A percentile compares a stretch with the other conserved stretches of the same genome.
Conservation (phyloP, 1,140 invertebrate species). For the Leptinotarsa lineolata region DNA sequence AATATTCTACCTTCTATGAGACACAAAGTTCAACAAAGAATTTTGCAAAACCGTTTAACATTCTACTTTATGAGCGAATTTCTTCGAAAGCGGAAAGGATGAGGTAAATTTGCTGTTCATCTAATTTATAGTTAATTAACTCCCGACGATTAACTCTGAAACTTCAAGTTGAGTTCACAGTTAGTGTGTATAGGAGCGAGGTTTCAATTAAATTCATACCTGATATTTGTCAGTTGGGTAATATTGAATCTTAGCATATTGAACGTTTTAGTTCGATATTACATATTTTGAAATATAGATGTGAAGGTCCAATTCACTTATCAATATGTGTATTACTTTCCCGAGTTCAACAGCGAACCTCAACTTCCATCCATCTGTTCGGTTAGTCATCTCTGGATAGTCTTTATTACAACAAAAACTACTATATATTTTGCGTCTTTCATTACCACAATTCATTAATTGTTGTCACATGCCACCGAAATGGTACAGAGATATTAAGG, state of each 20-base stretch:
- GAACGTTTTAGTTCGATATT: neutral
- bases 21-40: conserved; percentile 2
- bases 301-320: too few species aligned
- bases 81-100: conserved; percentile 2
- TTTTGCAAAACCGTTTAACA: neutral
- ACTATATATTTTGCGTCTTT: too few species aligned
- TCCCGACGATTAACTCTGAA: conserved; percentile 11
- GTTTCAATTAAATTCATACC: conserved; percentile 11
- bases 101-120: conserved; percentile 15
- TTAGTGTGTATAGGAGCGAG: conserved; percentile 11
- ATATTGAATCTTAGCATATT: neutral
- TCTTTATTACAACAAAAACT: too few species aligned
- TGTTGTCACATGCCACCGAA: too few species aligned
- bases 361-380: too few species aligned
- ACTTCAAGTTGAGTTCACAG: neutral
- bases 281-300: too few species aligned
- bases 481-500: too few species aligned
- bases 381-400: too few species aligned
- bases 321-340: too few species aligned
- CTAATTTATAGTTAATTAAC: conserved; percentile 22
- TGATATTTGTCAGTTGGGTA: neutral
- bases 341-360: too few species aligned
- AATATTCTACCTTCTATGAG: neutral
- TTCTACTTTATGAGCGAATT: conserved; percentile 10
- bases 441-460: too few species aligned